Conservation (phyloP, 2,797 vertebrate genomes). For the Cercopithecus neglectus region DNA sequence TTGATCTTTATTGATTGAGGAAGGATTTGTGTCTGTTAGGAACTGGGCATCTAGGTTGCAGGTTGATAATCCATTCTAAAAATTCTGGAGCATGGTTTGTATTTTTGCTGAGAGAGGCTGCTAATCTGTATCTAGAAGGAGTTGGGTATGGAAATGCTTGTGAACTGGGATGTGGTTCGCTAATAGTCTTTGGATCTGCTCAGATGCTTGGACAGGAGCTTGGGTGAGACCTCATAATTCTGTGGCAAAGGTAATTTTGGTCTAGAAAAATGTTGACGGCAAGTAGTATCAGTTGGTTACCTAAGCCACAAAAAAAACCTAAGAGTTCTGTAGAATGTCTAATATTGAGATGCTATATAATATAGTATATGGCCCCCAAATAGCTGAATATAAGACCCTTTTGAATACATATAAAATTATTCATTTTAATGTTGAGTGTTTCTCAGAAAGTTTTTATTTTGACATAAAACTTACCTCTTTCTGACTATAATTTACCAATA, state of each 20-base stretch:
- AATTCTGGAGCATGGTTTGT: neutral
- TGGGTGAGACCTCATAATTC: neutral
- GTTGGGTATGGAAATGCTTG: neutral
- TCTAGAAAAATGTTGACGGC: neutral
- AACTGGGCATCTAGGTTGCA: neutral
- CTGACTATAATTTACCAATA: neutral
- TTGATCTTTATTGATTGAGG: neutral
- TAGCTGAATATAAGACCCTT: neutral
- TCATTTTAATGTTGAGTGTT: neutral
- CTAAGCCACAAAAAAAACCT: neutral
- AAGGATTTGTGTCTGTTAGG: neutral
- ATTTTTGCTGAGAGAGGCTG: neutral
- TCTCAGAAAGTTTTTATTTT: constrained; percentile 16
- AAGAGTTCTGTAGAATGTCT: neutral
- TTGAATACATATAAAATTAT: neutral
- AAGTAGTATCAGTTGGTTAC: neutral
- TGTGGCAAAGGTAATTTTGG: constrained; percentile 8
- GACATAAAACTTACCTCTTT: constrained; percentile 1
- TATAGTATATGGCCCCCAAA: neutral
- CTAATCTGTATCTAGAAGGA: neutral
- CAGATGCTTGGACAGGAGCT: neutral
- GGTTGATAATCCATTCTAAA: neutral
- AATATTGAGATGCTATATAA: neutral
- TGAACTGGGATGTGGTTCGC: neutral
- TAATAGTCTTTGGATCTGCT: neutral